Evolutionary conservation across 2,113 vertebrate genomes (phyloP).

Genomic region (Pristiophorus japonicus): DNA sequence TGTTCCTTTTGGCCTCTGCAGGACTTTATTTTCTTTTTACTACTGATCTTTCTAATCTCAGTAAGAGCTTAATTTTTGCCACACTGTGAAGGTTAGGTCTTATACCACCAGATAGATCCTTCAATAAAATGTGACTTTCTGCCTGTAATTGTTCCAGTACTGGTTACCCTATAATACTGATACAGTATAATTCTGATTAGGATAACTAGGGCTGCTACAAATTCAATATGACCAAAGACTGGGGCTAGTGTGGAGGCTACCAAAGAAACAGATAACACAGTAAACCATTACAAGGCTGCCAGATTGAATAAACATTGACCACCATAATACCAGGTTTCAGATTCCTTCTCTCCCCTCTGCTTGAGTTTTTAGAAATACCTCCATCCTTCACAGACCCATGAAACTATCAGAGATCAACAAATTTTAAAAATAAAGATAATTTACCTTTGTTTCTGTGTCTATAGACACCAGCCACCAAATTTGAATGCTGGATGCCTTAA

Average conservation of each 20-base stretch:
- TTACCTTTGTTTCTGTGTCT: neutral
- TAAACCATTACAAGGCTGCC: no score
- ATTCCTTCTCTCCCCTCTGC: neutral
- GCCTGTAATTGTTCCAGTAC: neutral
- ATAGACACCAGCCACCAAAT: neutral
- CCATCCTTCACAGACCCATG: neutral
- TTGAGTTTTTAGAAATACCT: neutral
- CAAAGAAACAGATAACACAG: no score
- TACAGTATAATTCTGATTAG: neutral
- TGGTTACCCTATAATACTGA: no score
- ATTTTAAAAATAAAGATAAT: neutral
- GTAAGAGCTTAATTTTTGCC: conserved; percentile 39
- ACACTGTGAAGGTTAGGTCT: conserved; percentile 38
- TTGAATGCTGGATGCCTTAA: neutral
- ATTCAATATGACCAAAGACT: neutral
- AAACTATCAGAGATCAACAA: neutral
- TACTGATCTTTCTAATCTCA: conserved; percentile 39
- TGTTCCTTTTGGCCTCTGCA: conserved; percentile 28
- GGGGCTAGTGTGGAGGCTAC: no score
- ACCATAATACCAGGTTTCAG: neutral
- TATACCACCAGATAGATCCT: conserved; percentile 35
- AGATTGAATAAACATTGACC: neutral
- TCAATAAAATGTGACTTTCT: neutral
- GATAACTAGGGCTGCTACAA: neutral
- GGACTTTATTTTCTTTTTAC: conserved; percentile 38